These are phyloP conservation scores for Cistogaster globosa DNA, from an alignment of 2,888 invertebrate species.

Conservation along the genomic window DNA sequence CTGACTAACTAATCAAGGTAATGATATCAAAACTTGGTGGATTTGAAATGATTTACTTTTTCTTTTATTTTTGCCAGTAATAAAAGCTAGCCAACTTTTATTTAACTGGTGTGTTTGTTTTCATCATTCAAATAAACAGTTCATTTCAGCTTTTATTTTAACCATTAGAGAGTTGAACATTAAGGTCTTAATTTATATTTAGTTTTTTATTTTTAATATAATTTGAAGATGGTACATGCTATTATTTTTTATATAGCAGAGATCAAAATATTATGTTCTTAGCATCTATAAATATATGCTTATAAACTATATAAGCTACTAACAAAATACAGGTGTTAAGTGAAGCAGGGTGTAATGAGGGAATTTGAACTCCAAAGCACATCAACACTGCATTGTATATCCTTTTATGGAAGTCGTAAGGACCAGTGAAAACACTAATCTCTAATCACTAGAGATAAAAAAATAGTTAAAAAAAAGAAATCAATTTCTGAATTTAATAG, in stretches of 20 bases:
- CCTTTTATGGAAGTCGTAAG: no score
- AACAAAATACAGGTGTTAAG: no score
- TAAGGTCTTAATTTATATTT: slow-evolving; percentile 23
- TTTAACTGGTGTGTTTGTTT: slow-evolving; percentile 39
- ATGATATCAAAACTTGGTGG: slow-evolving; percentile 65
- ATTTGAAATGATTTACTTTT: slow-evolving; percentile 40
- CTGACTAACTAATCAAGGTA: slow-evolving; percentile 71
- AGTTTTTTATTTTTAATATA: slow-evolving; percentile 16
- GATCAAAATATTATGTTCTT: not conserved
- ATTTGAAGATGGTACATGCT: not conserved
- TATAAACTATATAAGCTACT: no score
- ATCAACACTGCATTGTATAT: no score
- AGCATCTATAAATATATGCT: no score
- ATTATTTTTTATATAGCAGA: slow-evolving; percentile 3
- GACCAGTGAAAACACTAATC: no score
- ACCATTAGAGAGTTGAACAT: slow-evolving; percentile 60
- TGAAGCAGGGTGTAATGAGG: no score
- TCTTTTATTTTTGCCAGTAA: slow-evolving; percentile 7
- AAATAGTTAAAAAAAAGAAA: no score
- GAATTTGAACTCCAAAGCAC: no score
- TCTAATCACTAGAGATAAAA: no score
- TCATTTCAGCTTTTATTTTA: slow-evolving; percentile 21
- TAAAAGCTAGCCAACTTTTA: slow-evolving; percentile 30
- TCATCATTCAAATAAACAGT: slow-evolving; percentile 47
- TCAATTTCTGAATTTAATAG: no score